Evolutionary conservation across 37 sponge, comb jelly and placozoan species (phyloP).

Genomic region (Bolinopsis microptera): DNA sequence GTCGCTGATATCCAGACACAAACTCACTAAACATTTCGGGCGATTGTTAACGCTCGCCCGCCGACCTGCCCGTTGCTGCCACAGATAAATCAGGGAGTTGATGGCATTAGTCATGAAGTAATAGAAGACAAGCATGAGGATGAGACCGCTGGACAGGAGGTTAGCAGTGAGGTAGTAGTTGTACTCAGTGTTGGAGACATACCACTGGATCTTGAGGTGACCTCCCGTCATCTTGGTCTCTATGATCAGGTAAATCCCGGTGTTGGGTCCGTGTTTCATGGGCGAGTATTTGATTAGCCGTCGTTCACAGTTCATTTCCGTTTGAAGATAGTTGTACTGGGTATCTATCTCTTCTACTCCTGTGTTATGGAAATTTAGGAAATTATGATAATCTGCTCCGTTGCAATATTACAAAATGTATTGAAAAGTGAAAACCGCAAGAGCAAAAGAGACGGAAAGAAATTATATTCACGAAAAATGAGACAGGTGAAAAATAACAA

Average conservation of each 20-base stretch:
- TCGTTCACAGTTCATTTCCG: not conserved
- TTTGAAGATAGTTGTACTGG: not conserved
- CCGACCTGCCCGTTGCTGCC: conserved; percentile 2
- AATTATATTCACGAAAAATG: not conserved
- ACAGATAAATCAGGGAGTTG: not conserved
- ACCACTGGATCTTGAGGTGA: not conserved
- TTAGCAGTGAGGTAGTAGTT: conserved; percentile 17
- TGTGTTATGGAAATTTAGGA: not conserved
- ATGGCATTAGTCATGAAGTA: not conserved
- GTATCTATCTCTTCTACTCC: conserved; percentile 1
- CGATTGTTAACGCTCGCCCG: not conserved
- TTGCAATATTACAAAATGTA: not conserved
- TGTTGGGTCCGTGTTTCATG: not conserved
- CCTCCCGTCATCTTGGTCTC: not conserved
- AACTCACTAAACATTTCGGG: conserved; percentile 9
- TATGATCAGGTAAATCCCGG: not conserved
- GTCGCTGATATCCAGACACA: not conserved
- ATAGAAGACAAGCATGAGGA: not conserved
- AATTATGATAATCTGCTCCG: too few species aligned
- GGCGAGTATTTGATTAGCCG: not conserved
- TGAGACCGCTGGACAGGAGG: conserved; percentile 3
- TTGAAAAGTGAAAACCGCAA: too few species aligned
- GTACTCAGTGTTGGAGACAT: not conserved
- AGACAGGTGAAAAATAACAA: not conserved
- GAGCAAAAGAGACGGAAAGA: not conserved